Evolutionary conservation across 2,888 invertebrate genomes (phyloP).

Genomic region (Cheilosia vulpina): DNA sequence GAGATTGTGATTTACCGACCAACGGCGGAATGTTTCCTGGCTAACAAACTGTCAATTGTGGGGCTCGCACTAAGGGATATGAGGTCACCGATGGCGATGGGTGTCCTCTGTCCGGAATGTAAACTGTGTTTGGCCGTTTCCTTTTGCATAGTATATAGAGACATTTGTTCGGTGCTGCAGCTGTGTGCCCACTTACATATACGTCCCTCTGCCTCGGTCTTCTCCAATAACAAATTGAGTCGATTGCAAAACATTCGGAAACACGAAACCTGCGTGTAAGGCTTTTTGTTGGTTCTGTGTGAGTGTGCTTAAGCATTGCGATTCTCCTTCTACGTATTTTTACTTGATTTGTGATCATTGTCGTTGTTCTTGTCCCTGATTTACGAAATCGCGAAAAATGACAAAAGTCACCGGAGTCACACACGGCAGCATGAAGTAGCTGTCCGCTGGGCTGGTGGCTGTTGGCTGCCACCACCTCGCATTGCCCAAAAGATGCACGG

Average conservation of each 20-base stretch:
- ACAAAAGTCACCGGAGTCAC: slow-evolving; percentile 72
- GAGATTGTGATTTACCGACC: slow-evolving; percentile 65
- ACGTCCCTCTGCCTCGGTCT: slow-evolving; percentile 38
- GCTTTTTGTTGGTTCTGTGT: slow-evolving; percentile 45
- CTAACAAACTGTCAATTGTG: slow-evolving; percentile 56
- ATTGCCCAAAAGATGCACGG: slow-evolving; percentile 8
- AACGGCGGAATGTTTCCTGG: slow-evolving; percentile 34
- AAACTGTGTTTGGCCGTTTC: slow-evolving; percentile 18
- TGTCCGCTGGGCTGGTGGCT: slow-evolving; percentile 20
- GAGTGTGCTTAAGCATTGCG: slow-evolving; percentile 53
- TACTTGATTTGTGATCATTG: slow-evolving; percentile 67
- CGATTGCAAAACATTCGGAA: slow-evolving; percentile 74
- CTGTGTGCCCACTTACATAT: background rate
- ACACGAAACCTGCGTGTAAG: slow-evolving; percentile 72
- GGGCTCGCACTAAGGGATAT: slow-evolving; percentile 55
- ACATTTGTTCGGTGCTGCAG: slow-evolving; percentile 7
- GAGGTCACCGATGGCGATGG: slow-evolving; percentile 55
- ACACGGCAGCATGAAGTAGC: slow-evolving; percentile 51
- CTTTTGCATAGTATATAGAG: slow-evolving; percentile 1
- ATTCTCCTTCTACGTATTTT: slow-evolving; percentile 59
- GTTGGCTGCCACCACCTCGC: background rate
- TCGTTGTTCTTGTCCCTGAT: slow-evolving; percentile 67
- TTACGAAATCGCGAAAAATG: slow-evolving; percentile 73
- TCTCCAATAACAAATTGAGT: slow-evolving; percentile 73
- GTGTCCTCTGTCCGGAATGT: slow-evolving; percentile 22